Conservation (phyloP, 1,140 invertebrate genomes). For the Rhynchophorus ferrugineus region DNA sequence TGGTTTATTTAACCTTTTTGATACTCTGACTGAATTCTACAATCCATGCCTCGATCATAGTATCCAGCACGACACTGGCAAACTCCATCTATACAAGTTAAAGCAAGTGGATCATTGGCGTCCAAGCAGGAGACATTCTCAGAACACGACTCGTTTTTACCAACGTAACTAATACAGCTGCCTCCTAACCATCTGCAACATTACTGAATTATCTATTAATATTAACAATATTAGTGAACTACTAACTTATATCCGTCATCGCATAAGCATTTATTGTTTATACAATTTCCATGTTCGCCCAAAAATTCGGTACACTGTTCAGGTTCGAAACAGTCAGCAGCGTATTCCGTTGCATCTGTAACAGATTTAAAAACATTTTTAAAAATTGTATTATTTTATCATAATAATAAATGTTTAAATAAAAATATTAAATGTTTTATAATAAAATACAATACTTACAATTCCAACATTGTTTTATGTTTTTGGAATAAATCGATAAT, state of each 20-base stretch:
- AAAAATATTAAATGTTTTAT: no score
- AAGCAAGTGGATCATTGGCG: conserved; percentile 2
- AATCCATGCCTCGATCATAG: conserved; percentile 15
- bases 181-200: conserved; percentile 16
- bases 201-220: no score
- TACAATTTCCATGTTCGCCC: conserved; percentile 3
- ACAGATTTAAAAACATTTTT: background rate
- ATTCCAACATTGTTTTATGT: conserved; percentile 3
- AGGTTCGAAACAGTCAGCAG: conserved; percentile 2
- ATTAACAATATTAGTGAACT: background rate
- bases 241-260: conserved; percentile 4
- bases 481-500: background rate
- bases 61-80: conserved; percentile 15
- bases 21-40: background rate
- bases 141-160: conserved; percentile 7
- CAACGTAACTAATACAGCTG: conserved; percentile 6
- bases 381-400: background rate
- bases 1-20: background rate
- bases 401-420: no score
- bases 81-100: conserved; percentile 2
- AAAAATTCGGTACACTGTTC: conserved; percentile 7
- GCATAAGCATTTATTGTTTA: conserved; percentile 8
- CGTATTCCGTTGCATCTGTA: conserved; percentile 17
- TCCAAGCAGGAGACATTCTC: conserved; percentile 7
- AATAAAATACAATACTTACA: conserved; percentile 5